phyloP scores from a whole-genome alignment of 2,888 invertebrate genomes.

The Rhagonycha lutea region DNA sequence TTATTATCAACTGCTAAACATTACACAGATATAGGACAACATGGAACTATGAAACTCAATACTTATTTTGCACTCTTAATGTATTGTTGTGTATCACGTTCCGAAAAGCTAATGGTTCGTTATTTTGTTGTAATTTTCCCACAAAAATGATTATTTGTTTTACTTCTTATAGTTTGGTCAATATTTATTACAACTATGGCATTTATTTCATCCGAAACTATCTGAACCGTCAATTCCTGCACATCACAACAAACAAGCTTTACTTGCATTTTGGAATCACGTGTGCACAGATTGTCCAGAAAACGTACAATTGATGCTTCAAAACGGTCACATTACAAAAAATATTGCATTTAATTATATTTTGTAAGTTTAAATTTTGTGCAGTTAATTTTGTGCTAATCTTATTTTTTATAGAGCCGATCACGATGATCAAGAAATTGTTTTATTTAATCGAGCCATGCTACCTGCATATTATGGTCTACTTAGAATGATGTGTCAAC shows the following conservation, averaged over 20 bases:
- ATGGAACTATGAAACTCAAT: conserved; percentile 89
- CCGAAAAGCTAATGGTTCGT: conserved; percentile 89
- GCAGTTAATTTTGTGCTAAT: background rate
- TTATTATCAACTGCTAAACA: conserved; percentile 82
- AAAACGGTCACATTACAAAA: conserved; percentile 85
- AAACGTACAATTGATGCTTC: conserved; percentile 85
- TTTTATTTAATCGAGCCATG: conserved; percentile 92
- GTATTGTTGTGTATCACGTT: conserved; percentile 87
- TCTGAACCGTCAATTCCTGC: conserved; percentile 94
- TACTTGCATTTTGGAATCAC: conserved; percentile 92
- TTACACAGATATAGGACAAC: conserved; percentile 83
- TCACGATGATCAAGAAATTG: conserved; percentile 95
- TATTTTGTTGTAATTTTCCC: background rate
- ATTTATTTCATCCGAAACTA: conserved; percentile 90
- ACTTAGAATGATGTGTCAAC: conserved; percentile 86
- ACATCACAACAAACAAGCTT: conserved; percentile 92
- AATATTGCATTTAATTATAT: conserved; percentile 97
- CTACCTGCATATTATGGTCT: conserved; percentile 91
- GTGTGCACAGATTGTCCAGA: conserved; percentile 91
- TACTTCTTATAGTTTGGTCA: conserved; percentile 78
- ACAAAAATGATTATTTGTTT: conserved; percentile 2
- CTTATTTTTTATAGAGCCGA: conserved; percentile 71
- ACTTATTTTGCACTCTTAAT: conserved; percentile 91
- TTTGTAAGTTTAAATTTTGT: conserved; percentile 67
- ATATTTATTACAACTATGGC: conserved; percentile 90